phyloP scores from a whole-genome alignment of 2,797 vertebrate genomes.

The Cyprinella venusta region DNA sequence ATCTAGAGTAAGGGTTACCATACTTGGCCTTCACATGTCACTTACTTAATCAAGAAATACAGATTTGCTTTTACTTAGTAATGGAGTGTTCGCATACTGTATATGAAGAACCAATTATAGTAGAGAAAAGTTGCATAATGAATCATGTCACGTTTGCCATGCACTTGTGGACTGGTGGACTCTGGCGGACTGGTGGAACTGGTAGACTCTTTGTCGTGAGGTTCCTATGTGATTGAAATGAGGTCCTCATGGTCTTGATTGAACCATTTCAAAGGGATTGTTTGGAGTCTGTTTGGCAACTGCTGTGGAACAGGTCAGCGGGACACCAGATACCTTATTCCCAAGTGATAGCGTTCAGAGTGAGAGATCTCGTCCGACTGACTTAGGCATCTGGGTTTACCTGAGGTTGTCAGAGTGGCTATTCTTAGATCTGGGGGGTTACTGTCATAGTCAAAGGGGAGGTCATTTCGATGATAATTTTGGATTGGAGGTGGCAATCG shows the following conservation, averaged over 20 bases:
- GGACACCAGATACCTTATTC: not conserved
- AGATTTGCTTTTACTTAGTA: not conserved
- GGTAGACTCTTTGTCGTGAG: not conserved
- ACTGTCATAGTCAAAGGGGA: not conserved
- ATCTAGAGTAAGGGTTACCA: no score
- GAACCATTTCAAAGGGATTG: not conserved
- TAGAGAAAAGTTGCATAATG: not conserved
- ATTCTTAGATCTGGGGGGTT: not conserved
- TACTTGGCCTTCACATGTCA: no score
- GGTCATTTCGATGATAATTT: not conserved
- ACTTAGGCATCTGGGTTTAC: not conserved
- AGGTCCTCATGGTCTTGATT: accelerated
- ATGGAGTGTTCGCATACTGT: not conserved
- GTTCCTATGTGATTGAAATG: not conserved
- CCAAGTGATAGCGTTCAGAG: not conserved
- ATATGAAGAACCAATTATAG: not conserved
- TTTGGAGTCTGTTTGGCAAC: not conserved
- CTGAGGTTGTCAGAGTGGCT: not conserved
- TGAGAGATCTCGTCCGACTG: not conserved
- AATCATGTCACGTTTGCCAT: not conserved
- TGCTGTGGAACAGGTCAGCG: not conserved
- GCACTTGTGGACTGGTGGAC: no score
- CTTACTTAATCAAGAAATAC: not conserved
- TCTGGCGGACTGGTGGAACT: not conserved
- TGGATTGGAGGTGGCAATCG: not conserved